These are phyloP conservation scores for Dromius quadrimaculatus DNA, from an alignment of 2,888 invertebrate genomes.

Conservation along the genomic window DNA sequence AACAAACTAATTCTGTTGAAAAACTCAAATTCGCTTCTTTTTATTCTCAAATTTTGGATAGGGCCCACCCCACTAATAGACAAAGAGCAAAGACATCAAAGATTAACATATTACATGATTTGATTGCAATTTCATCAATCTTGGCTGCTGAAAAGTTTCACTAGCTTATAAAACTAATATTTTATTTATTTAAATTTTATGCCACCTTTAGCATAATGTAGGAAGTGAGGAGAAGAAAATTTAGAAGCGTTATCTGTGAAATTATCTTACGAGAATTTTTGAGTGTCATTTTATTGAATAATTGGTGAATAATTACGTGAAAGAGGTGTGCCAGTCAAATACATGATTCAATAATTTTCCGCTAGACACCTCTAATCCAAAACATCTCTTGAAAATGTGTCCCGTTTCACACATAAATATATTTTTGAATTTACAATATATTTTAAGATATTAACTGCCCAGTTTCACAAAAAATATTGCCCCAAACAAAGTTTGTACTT, in stretches of 20 bases:
- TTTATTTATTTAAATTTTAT: constrained; percentile 33
- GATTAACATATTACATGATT: constrained; percentile 39
- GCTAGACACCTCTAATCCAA: no score
- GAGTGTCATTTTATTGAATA: neutral
- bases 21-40: constrained; percentile 1
- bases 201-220: neutral
- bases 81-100: neutral
- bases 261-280: constrained; percentile 16
- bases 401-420: no score
- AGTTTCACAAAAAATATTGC: no score
- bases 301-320: no score
- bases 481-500: no score
- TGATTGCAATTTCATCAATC: constrained; percentile 9
- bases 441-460: no score
- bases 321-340: no score
- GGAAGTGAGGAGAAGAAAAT: constrained; percentile 7
- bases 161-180: constrained; percentile 8
- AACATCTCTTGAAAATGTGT: no score
- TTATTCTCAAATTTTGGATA: constrained; percentile 17
- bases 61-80: constrained; percentile 41
- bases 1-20: neutral
- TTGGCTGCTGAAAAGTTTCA: constrained; percentile 9
- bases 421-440: no score
- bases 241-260: constrained; percentile 5
- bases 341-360: no score